Evolutionary conservation across 2,113 vertebrate genomes (phyloP).

Genomic region (Anoplopoma fimbria): DNA sequence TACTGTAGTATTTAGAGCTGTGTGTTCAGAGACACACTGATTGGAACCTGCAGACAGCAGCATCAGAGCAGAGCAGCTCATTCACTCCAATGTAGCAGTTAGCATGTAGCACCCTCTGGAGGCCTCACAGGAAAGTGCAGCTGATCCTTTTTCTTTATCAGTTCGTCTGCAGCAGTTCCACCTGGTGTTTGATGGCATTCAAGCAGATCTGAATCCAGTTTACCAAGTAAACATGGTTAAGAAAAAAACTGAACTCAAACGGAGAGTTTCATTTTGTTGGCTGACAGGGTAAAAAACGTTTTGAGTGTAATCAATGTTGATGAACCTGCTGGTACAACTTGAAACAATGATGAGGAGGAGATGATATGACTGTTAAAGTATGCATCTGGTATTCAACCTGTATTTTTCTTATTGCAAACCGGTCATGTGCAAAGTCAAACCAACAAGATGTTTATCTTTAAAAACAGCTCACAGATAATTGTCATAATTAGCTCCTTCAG

Average conservation of each 20-base stretch:
- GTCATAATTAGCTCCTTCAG: no score
- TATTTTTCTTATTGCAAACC: background rate
- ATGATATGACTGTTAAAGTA: no score
- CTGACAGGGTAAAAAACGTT: background rate
- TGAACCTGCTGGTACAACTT: background rate
- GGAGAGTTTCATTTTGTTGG: background rate
- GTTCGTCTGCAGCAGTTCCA: background rate
- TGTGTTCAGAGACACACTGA: no score
- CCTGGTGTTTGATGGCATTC: background rate
- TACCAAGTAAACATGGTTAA: no score
- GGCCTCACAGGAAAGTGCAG: constrained; percentile 21
- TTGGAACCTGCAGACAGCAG: background rate
- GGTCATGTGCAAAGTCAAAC: background rate
- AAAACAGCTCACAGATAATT: no score
- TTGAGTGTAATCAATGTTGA: background rate
- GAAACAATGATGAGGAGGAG: no score
- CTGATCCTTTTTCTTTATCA: constrained; percentile 56
- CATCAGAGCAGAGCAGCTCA: background rate
- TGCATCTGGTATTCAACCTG: background rate
- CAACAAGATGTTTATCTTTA: no score
- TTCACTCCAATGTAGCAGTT: background rate
- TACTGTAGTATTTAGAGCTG: no score
- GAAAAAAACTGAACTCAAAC: background rate
- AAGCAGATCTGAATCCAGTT: no score
- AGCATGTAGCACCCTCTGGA: constrained; percentile 38